These are phyloP conservation scores for Parambassis ranga DNA, from an alignment of 2,797 vertebrate genomes.

Conservation along the genomic window DNA sequence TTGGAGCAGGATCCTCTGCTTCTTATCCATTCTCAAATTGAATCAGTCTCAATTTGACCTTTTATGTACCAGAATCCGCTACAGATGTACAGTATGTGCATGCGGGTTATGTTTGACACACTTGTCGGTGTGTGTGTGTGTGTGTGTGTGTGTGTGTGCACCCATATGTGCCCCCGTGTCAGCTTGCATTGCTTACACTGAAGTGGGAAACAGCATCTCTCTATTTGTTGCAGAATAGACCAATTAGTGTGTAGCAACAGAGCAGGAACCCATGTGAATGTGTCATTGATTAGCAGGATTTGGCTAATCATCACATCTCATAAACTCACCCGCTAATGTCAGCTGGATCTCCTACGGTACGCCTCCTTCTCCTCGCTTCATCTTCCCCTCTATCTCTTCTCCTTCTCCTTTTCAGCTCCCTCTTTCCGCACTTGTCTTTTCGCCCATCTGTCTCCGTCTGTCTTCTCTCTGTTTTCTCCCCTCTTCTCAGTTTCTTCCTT, in stretches of 20 bases:
- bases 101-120: constrained; percentile 47
- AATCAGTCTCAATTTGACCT: constrained; percentile 81
- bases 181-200: constrained; percentile 67
- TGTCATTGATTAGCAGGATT: constrained; percentile 86
- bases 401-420: constrained; percentile 58
- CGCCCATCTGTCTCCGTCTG: constrained; percentile 69
- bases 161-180: constrained; percentile 64
- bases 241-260: constrained; percentile 83
- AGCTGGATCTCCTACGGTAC: constrained; percentile 74
- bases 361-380: constrained; percentile 61
- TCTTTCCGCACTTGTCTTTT: constrained; percentile 72
- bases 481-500: constrained; percentile 70
- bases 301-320: constrained; percentile 83
- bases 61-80: constrained; percentile 73
- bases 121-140: constrained; percentile 11
- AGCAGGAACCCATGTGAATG: constrained; percentile 85
- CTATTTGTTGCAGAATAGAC: constrained; percentile 82
- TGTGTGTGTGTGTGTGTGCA: constrained; percentile 19
- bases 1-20: constrained; percentile 66
- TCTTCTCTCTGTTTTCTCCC: constrained; percentile 67
- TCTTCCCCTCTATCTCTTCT: constrained; percentile 55
- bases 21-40: constrained; percentile 77
- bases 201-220: constrained; percentile 80
- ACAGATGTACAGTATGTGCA: constrained; percentile 74
- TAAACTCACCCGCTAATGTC: constrained; percentile 76